Percentiles rank a stretch among this genome's conserved stretches.
phyloP scores from a whole-genome alignment of 1,140 invertebrate species.

The Protaetia brevitarsis region DNA sequence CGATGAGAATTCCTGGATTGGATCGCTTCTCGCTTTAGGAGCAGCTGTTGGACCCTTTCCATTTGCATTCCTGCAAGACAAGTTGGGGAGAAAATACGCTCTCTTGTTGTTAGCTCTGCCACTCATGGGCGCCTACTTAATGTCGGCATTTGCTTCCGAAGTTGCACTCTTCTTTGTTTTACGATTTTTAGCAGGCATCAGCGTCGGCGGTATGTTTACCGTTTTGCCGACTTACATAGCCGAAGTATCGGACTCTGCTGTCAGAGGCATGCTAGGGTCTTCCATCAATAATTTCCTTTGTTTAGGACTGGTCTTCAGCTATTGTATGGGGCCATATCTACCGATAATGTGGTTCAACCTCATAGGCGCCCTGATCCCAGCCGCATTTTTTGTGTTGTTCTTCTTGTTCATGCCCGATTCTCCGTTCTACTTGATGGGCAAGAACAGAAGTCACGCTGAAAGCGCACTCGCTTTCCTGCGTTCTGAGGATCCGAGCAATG shows the following conservation, averaged over 20 bases:
- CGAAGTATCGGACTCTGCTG: constrained; percentile 49
- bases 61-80: constrained; percentile 42
- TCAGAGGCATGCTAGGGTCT: constrained; percentile 36
- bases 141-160: constrained; percentile 44
- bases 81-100: constrained; percentile 47
- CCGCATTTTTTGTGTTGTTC: constrained; percentile 54
- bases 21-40: constrained; percentile 72
- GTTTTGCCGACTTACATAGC: constrained; percentile 54
- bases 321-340: constrained; percentile 58
- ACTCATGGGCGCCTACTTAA: constrained; percentile 44
- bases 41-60: constrained; percentile 59
- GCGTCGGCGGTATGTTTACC: constrained; percentile 51
- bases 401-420: constrained; percentile 63
- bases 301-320: constrained; percentile 46
- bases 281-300: constrained; percentile 39
- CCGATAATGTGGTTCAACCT: constrained; percentile 56
- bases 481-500: background rate
- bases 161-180: constrained; percentile 44
- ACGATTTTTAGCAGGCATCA: constrained; percentile 49
- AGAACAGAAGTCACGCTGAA: constrained; percentile 25
- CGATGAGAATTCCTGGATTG: constrained; percentile 72
- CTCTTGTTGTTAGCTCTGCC: constrained; percentile 43
- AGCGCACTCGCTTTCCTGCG: constrained; percentile 31
- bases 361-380: constrained; percentile 49
- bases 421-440: constrained; percentile 53